These are phyloP conservation scores for Lampropteryx suffumata DNA, from an alignment of 2,888 invertebrate genomes.

Conservation along the genomic window DNA sequence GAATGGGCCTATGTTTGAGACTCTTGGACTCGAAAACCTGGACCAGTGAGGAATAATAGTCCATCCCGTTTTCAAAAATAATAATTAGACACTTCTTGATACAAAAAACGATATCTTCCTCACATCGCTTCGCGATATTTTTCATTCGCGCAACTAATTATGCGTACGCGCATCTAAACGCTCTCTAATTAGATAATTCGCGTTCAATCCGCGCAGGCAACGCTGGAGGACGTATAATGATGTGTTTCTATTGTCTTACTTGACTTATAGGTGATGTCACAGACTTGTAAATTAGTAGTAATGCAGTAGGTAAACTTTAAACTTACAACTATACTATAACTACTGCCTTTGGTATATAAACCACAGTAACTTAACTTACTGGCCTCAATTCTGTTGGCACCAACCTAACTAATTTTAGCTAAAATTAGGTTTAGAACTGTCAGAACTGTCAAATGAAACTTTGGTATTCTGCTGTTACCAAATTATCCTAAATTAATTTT, in stretches of 20 bases:
- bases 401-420: too few species aligned
- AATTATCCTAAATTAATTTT: too few species aligned
- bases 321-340: too few species aligned
- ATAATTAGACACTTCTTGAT: too few species aligned
- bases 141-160: constrained; percentile 21
- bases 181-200: constrained; percentile 71
- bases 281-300: constrained; percentile 17
- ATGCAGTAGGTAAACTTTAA: constrained; percentile 15
- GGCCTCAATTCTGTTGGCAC: too few species aligned
- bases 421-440: too few species aligned
- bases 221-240: constrained; percentile 71
- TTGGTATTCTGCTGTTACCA: too few species aligned
- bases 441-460: too few species aligned
- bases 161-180: constrained; percentile 37
- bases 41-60: too few species aligned
- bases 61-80: too few species aligned
- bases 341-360: not conserved
- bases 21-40: too few species aligned
- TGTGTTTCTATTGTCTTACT: constrained; percentile 60
- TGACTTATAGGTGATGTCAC: constrained; percentile 63
- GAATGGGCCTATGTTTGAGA: too few species aligned
- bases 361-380: not conserved
- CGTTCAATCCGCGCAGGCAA: constrained; percentile 57
- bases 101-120: not conserved
- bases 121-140: constrained; percentile 15